Base-by-base conservation (phyloP, 2,888 invertebrate genomes). In the Ormyrus pomaceus region DNA sequence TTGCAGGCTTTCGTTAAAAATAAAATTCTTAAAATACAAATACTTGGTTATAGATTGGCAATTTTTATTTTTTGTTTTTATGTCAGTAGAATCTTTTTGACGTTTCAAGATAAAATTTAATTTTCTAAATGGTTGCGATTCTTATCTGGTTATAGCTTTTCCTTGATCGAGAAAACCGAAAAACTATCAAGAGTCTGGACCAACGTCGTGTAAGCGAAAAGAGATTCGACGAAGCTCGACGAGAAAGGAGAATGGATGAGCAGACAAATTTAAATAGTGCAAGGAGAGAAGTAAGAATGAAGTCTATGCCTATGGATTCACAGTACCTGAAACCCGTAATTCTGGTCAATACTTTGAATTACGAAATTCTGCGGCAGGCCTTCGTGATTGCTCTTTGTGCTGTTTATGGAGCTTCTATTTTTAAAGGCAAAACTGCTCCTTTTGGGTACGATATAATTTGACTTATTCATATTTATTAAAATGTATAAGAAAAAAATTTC, bases 401-500 rank as follows among this genome's bases (percentile, higher is more conserved):
- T 7, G n/a, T 87, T 51, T 89, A 89, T 64, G 87, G 87, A 51
- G 81, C 85, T 61, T 87, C 88, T 9, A 75, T 89, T 64, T 84
- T 86, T 59, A 84, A 84, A 6, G 82, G 84, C 48, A 89, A 89
- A 83, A 82, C 83, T 56, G 83, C 84, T 56, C 78, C 82, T 53
- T 61, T 86, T 64, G 79, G 86, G 89, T 89, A 84, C 85, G 85
- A 65, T 74, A 56, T 66, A n/a, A 65, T 34, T 34, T 34, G 34
- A 34, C 34, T 34, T 34, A 34, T 34, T 34, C 34, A 34, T 34
- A 34, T 19, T 19, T 19, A 19, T 19, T 19, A 19, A 19, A 19
- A 19, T 19, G 19, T 19, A 19, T 19, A 19, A 19, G 19, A 19
- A 19, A 19, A 19, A 19, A 19, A 19, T 19, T 19, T 19, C 19